A percentile compares a stretch with the other conserved stretches of the same genome.
phyloP scores from a whole-genome alignment of 92 coral and sea anemone genomes.

The Paramuricea clavata region DNA sequence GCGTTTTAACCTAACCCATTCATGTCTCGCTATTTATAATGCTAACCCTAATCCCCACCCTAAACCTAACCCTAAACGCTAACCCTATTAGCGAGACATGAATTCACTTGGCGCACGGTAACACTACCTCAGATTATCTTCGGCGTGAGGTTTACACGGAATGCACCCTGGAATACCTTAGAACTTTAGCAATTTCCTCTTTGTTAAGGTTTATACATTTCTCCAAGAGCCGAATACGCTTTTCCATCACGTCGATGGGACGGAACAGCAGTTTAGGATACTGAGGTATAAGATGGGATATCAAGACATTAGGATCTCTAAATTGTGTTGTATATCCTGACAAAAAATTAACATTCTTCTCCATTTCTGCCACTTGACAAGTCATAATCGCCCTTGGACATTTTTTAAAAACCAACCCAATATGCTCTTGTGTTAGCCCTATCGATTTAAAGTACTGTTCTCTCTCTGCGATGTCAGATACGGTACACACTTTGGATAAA shows the following conservation, averaged over 20 bases:
- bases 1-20: too few relatives aligned
- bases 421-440: constrained; percentile 25
- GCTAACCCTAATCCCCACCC: too few relatives aligned
- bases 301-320: constrained; percentile 30
- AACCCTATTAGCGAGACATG: too few relatives aligned
- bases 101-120: too few relatives aligned
- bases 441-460: constrained; percentile 32
- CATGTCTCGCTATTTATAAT: too few relatives aligned
- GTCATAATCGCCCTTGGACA: constrained; percentile 27
- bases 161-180: too few relatives aligned
- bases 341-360: constrained; percentile 23
- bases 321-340: constrained; percentile 24
- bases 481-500: constrained; percentile 2
- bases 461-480: constrained; percentile 17
- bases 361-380: constrained; percentile 31
- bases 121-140: too few relatives aligned
- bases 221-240: constrained; percentile 7
- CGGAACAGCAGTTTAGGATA: constrained; percentile 26
- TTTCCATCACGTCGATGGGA: constrained; percentile 7
- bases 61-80: too few relatives aligned
- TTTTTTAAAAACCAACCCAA: constrained; percentile 23
- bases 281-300: constrained; percentile 40
- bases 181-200: constrained; percentile 35
- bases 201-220: constrained; percentile 30
- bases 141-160: too few relatives aligned